Conservation (phyloP, 1,140 invertebrate genomes). For the Bombus fervidus region DNA sequence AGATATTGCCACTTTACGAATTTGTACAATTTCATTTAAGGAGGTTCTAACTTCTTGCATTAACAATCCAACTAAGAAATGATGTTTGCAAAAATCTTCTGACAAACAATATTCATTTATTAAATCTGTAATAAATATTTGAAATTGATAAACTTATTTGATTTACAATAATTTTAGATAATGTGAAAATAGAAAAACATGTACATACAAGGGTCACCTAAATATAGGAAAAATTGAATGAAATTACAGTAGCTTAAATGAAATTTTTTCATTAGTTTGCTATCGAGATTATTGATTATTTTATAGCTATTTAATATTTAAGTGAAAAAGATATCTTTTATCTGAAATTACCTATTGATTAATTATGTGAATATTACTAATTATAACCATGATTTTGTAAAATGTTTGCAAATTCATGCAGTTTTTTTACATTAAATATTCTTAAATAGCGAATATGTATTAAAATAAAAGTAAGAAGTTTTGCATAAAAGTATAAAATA, state of each 20-base stretch:
- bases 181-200: slow-evolving; percentile 26
- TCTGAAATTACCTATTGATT: background rate
- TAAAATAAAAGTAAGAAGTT: slow-evolving; percentile 4
- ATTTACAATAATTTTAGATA: background rate
- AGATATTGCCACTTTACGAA: slow-evolving; percentile 89
- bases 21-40: slow-evolving; percentile 91
- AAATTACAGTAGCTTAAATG: slow-evolving; percentile 37
- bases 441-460: background rate
- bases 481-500: slow-evolving; percentile 13
- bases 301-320: background rate
- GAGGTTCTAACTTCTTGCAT: slow-evolving; percentile 90
- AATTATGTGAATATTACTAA: slow-evolving; percentile 14
- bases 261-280: slow-evolving; percentile 1
- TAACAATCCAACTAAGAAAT: slow-evolving; percentile 93
- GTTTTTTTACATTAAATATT: background rate
- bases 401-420: slow-evolving; percentile 38
- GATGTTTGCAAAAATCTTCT: slow-evolving; percentile 93
- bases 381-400: background rate
- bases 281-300: background rate
- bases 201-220: slow-evolving; percentile 37
- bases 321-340: background rate
- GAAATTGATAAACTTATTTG: slow-evolving; percentile 26
- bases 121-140: slow-evolving; percentile 80
- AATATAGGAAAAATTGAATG: slow-evolving; percentile 21
- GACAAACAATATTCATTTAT: slow-evolving; percentile 85